Evolutionary conservation across 2,888 invertebrate genomes (phyloP).

Genomic region (Gymnoscelis rufifasciata): DNA sequence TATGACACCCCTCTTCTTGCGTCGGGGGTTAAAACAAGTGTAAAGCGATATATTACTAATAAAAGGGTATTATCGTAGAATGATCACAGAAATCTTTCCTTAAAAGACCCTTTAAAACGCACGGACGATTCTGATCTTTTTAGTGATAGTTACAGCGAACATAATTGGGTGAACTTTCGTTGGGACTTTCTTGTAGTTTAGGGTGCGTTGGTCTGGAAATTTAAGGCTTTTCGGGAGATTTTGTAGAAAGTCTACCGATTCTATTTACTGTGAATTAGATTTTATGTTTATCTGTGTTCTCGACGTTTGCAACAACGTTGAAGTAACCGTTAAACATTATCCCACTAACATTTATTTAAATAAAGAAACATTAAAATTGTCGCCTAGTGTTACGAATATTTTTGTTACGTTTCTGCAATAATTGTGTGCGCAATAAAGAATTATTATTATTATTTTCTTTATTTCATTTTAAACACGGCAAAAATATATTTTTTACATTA

Average conservation of each 20-base stretch:
- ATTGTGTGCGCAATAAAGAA: no score
- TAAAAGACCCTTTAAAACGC: constrained; percentile 23
- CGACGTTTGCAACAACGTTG: no score
- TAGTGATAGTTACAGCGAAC: constrained; percentile 16
- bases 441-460: no score
- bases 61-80: not conserved
- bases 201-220: not conserved
- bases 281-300: no score
- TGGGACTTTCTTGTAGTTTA: constrained; percentile 1
- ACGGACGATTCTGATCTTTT: constrained; percentile 15
- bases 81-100: constrained; percentile 15
- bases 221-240: not conserved
- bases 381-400: no score
- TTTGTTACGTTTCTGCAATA: no score
- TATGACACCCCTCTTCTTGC: no score
- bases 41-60: not conserved
- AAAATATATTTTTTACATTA: no score
- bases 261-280: not conserved
- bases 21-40: not conserved
- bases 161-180: constrained; percentile 20
- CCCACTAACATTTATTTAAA: no score
- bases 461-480: no score
- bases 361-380: no score
- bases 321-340: not conserved
- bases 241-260: not conserved